These are phyloP conservation scores for Caracal caracal DNA, from an alignment of 2,113 vertebrate species.

Conservation along the genomic window DNA sequence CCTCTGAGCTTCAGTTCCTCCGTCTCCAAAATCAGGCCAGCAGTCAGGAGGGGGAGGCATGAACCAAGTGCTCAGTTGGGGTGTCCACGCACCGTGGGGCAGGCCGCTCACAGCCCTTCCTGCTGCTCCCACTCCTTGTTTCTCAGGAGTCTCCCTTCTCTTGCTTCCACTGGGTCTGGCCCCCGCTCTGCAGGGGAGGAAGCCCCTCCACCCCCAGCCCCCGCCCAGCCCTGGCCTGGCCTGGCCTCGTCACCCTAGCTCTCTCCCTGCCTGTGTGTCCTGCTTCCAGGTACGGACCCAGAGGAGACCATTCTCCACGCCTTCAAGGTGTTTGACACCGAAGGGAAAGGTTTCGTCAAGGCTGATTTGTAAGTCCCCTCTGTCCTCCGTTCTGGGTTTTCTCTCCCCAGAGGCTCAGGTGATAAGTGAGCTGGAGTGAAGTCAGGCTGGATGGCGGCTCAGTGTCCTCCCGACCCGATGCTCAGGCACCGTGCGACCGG, in stretches of 20 bases:
- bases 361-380: slow-evolving; percentile 91
- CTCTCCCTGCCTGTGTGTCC: slow-evolving; percentile 18
- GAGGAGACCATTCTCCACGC: slow-evolving; percentile 95
- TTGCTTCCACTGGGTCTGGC: neutral
- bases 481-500: neutral
- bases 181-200: neutral
- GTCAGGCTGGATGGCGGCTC: too few species aligned
- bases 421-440: neutral
- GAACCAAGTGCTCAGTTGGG: neutral
- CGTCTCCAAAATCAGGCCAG: neutral
- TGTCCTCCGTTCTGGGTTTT: neutral
- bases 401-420: neutral
- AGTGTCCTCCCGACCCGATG: neutral
- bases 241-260: neutral
- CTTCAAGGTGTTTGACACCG: slow-evolving; percentile 94
- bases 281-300: slow-evolving; percentile 90
- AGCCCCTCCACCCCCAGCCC: neutral
- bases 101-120: neutral
- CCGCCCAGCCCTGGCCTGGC: too few species aligned
- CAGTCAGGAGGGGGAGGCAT: neutral
- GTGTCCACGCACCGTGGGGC: neutral
- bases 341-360: slow-evolving; percentile 91
- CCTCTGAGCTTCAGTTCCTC: slow-evolving; percentile 13
- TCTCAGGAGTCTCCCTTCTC: neutral
- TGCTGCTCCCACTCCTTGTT: fast-evolving